Evolutionary conservation across 2,888 invertebrate genomes (phyloP), one percentile per base, ranked within the genome.

Genomic region (Serripes groenlandicus): DNA sequence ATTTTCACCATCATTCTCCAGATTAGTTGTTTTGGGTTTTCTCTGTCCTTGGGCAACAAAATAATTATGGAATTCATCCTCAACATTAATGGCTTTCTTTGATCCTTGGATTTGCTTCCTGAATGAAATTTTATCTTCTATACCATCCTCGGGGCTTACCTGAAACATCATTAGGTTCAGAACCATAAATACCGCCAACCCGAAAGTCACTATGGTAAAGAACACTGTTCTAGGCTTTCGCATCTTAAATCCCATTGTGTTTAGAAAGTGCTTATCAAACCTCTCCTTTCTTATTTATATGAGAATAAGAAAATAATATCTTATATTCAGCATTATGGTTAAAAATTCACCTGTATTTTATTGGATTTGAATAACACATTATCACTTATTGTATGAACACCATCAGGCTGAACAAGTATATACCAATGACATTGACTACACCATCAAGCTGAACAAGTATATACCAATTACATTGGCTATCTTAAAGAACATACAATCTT

Each of bases 21-120:
- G 35, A 37, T 26, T 58, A 23, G 74, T 70, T 35, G 79, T 79
- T 34, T 79, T 79, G 35, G 74, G 79, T 34, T 79, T 79, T 70
- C 79, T 56, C 60, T 74, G 79, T 18, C 74, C 74, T 34, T 62
- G 30, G 30, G 62, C 75, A 35, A 72, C 69, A 76, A 81, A 75
- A 23, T 60, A 28, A 35, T 42, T 37, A 3, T 73, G 56, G 66
- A 75, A 76, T 58, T 75, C 75, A 23, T 75, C n/a, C n/a, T n/a
- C 49, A 28, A 32, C 35, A 23, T 35, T n/a, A 26, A 54, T 56
- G 32, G 79, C 69, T 62, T 71, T 77, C 72, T 72, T 58, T 58
- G 72, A 56, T 58, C 28, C 34, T n/a, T 58, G 72, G 58, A 72
- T 58, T n/a, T 56, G 32, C 23, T 34, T 56, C 18, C 26, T 66